Conservation (phyloP, 2,888 invertebrate genomes). For the Tipula helvola region DNA sequence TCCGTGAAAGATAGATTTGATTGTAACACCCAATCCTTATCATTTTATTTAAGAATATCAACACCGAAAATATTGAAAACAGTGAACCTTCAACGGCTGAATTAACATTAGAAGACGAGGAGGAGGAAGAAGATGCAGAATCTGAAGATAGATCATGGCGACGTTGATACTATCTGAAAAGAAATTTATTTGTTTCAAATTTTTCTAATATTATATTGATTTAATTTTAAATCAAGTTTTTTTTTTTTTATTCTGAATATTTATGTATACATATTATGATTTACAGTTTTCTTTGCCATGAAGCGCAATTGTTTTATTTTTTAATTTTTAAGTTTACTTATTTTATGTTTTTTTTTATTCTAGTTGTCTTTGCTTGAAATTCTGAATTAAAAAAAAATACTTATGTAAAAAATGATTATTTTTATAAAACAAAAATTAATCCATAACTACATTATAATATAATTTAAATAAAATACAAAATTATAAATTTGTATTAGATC, state of each 20-base stretch:
- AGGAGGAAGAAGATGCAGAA: slow-evolving; percentile 77
- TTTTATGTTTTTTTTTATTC: neutral
- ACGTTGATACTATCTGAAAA: slow-evolving; percentile 47
- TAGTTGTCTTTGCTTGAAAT: neutral
- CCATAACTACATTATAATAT: neutral
- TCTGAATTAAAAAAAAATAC: neutral
- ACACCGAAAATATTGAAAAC: slow-evolving; percentile 12
- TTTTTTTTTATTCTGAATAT: neutral
- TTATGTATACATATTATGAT: neutral
- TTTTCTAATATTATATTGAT: neutral
- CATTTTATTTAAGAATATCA: slow-evolving; percentile 5
- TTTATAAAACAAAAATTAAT: neutral
- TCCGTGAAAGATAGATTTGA: neutral
- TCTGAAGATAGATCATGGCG: slow-evolving; percentile 82
- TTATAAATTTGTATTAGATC: neutral
- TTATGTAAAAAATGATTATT: neutral
- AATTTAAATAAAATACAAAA: neutral
- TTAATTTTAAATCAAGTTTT: neutral
- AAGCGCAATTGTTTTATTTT: neutral
- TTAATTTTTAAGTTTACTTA: neutral
- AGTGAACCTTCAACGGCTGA: neutral
- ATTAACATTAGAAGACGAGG: slow-evolving; percentile 48
- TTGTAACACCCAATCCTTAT: neutral
- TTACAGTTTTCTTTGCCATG: neutral
- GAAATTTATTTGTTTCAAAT: slow-evolving; percentile 11